These are phyloP conservation scores for Catharus fuscescens DNA, from an alignment of 2,113 vertebrate species.

Conservation along the genomic window DNA sequence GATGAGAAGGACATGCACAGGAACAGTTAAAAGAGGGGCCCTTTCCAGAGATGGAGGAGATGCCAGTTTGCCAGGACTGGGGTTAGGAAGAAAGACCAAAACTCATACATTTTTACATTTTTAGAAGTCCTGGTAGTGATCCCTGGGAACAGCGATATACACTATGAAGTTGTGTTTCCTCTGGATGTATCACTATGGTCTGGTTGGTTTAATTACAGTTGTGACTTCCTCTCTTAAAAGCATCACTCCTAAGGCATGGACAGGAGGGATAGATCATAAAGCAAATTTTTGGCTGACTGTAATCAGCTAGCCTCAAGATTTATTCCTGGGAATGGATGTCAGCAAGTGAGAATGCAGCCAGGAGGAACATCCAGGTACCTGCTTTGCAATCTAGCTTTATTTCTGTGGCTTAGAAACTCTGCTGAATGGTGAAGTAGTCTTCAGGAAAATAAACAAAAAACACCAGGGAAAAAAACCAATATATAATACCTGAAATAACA, in stretches of 20 bases:
- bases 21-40: background rate
- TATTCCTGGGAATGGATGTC: background rate
- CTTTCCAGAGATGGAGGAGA: background rate
- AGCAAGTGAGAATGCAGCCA: background rate
- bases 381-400: background rate
- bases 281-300: background rate
- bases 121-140: background rate
- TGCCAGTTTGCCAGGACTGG: background rate
- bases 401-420: background rate
- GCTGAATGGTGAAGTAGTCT: background rate
- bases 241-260: background rate
- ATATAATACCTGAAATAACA: background rate
- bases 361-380: background rate
- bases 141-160: background rate
- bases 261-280: background rate
- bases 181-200: background rate
- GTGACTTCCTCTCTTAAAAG: background rate
- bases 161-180: background rate
- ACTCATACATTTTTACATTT: background rate
- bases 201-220: background rate
- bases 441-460: background rate
- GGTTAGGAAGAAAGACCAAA: background rate
- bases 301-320: background rate
- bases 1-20: background rate
- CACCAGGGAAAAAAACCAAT: background rate